Conservation (phyloP, 2,888 invertebrate genomes). For the Drosophila subsilvestris region DNA sequence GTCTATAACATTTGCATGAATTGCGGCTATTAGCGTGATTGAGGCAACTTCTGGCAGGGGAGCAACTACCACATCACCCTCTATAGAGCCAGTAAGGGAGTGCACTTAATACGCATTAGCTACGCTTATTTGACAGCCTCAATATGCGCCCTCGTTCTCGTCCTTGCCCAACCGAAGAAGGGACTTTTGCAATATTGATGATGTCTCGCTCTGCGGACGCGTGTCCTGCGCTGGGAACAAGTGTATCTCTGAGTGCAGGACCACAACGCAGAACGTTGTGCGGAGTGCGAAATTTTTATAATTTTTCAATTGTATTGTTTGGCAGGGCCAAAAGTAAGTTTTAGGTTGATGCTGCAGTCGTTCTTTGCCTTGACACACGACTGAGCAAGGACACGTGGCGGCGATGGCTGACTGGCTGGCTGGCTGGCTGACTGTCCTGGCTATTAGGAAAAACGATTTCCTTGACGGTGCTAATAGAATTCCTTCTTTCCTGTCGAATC, state of each 20-base stretch:
- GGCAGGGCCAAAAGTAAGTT: conserved; percentile 20
- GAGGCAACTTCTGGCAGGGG: conserved; percentile 38
- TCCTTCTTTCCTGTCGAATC: conserved; percentile 33
- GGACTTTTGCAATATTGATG: conserved; percentile 71
- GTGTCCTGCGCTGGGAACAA: conserved; percentile 64
- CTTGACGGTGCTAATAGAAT: conserved; percentile 76
- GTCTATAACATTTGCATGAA: conserved; percentile 67
- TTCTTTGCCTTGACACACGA: conserved; percentile 72
- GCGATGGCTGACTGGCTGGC: not conserved
- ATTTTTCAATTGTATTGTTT: conserved; percentile 77
- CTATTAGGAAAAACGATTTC: conserved; percentile 73
- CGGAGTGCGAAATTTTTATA: conserved; percentile 79
- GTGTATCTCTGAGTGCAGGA: conserved; percentile 71
- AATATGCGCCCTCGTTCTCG: conserved; percentile 33
- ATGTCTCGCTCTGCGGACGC: conserved; percentile 51
- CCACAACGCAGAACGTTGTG: conserved; percentile 45
- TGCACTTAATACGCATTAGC: conserved; percentile 78
- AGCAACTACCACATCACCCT: conserved; percentile 38
- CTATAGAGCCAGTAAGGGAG: conserved; percentile 31
- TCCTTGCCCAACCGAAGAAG: conserved; percentile 1
- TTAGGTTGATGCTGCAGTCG: conserved; percentile 58
- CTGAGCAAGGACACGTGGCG: conserved; percentile 70
- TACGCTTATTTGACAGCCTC: conserved; percentile 77
- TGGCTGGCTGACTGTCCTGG: too few species aligned
- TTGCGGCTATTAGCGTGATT: conserved; percentile 71